phyloP scores from a whole-genome alignment of 2,113 vertebrate genomes.

The Candoia aspera region DNA sequence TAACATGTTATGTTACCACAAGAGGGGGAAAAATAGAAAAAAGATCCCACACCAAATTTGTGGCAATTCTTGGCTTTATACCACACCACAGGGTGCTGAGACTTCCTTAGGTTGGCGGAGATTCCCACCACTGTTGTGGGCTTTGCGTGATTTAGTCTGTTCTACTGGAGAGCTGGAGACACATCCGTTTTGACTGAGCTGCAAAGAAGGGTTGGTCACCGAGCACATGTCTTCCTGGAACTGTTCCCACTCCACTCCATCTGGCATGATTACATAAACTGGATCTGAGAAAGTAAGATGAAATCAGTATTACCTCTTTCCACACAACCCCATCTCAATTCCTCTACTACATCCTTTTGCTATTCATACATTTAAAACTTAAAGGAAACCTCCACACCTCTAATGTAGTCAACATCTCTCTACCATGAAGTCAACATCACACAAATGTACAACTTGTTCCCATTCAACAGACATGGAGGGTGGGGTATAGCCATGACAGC shows the following conservation, averaged over 20 bases:
- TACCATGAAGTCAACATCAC: background rate
- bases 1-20: constrained; percentile 72
- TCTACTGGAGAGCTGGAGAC: constrained; percentile 71
- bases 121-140: constrained; percentile 68
- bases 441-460: background rate
- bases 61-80: constrained; percentile 70
- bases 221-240: constrained; percentile 75
- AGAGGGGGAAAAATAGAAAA: constrained; percentile 19
- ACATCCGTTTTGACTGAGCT: constrained; percentile 81
- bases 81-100: constrained; percentile 40
- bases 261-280: constrained; percentile 90
- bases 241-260: constrained; percentile 73
- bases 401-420: background rate
- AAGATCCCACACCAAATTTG: constrained; percentile 65
- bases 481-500: background rate
- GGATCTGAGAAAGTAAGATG: constrained; percentile 81
- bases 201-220: constrained; percentile 80
- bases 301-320: constrained; percentile 43
- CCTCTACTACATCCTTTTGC: background rate
- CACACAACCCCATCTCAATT: too few species aligned
- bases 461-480: too few species aligned
- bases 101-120: constrained; percentile 52
- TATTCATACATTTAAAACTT: background rate
- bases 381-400: background rate
- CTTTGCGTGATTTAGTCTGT: constrained; percentile 70